Conservation (phyloP, 1,140 invertebrate species). For the Lepidostoma basale region DNA sequence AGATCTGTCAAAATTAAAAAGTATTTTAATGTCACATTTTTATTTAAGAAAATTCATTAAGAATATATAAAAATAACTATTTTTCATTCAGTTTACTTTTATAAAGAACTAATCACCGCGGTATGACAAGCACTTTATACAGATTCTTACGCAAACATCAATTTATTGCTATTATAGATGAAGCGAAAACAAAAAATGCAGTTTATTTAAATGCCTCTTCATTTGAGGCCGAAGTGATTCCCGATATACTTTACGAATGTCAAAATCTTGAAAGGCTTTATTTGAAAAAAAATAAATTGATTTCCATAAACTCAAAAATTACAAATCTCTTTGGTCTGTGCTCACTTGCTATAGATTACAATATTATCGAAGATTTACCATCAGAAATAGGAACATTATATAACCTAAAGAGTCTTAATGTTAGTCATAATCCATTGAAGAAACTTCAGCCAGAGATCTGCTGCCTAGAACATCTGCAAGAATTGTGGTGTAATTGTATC, state of each 20-base stretch:
- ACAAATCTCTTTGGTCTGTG: neutral
- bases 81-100: no score
- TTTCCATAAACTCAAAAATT: neutral
- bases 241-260: neutral
- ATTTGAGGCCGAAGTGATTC: neutral
- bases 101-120: no score
- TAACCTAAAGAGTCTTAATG: neutral
- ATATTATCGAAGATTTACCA: neutral
- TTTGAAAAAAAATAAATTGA: constrained; percentile 26
- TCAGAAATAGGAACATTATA: neutral
- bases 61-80: no score
- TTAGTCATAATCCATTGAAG: constrained; percentile 13
- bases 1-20: no score
- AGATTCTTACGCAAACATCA: neutral
- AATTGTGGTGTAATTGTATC: constrained; percentile 3
- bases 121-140: neutral
- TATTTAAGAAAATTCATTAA: no score
- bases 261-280: neutral
- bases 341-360: constrained; percentile 6
- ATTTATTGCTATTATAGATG: neutral
- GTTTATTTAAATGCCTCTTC: neutral
- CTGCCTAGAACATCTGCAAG: neutral
- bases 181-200: neutral
- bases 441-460: neutral
- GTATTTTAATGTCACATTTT: no score